These are phyloP conservation scores for Caiman crocodilus DNA, from an alignment of 2,797 vertebrate genomes.

Conservation along the genomic window DNA sequence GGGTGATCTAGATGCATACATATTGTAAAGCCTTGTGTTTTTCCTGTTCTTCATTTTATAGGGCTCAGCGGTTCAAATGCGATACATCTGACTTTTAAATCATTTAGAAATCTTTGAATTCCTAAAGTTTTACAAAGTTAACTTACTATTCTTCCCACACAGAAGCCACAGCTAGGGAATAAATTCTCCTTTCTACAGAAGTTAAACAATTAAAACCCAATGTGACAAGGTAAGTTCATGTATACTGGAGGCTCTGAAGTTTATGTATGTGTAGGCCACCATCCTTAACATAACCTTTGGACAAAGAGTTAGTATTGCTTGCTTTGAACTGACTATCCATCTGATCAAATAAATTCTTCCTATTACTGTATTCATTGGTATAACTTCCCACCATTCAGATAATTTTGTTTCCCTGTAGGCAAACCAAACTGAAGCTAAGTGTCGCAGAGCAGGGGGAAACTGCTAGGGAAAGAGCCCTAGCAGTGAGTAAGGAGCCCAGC, in stretches of 20 bases:
- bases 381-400: background rate
- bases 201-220: background rate
- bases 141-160: background rate
- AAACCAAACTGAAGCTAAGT: background rate
- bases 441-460: too few relatives aligned
- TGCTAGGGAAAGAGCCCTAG: too few relatives aligned
- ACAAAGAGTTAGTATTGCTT: background rate
- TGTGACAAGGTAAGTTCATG: background rate
- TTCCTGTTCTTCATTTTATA: background rate
- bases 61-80: background rate
- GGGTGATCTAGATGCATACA: slow-evolving; percentile 50
- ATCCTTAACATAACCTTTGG: background rate
- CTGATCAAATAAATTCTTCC: accelerated
- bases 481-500: too few relatives aligned
- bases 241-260: background rate
- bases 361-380: background rate
- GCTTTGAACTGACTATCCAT: background rate
- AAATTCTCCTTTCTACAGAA: background rate
- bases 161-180: background rate
- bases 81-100: background rate
- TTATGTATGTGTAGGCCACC: background rate
- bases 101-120: background rate
- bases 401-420: background rate
- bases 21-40: background rate
- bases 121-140: background rate